A percentile compares a stretch with the other conserved stretches of the same genome.
Evolutionary conservation across 2,888 invertebrate genomes (phyloP).

Genomic region (Synanthedon tipuliformis): DNA sequence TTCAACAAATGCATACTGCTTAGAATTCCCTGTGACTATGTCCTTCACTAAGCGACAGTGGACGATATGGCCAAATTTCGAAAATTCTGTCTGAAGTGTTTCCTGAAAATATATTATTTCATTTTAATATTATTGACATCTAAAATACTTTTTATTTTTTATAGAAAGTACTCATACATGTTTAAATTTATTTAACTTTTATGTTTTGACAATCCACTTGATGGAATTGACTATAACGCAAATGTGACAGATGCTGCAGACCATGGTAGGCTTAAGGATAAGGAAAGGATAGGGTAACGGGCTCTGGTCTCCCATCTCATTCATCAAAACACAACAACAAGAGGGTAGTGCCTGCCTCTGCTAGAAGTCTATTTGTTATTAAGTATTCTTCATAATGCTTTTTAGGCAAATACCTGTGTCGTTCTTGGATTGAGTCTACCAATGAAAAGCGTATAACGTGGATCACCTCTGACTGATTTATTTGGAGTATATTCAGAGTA

Average conservation of each 20-base stretch:
- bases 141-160: too few species aligned
- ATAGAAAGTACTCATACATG: too few species aligned
- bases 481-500: conserved; percentile 75
- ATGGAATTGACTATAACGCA: too few species aligned
- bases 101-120: conserved; percentile 39
- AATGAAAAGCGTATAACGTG: conserved; percentile 80
- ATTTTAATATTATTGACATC: too few species aligned
- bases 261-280: too few species aligned
- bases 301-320: too few species aligned
- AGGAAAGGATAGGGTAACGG: too few species aligned
- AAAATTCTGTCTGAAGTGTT: conserved; percentile 66
- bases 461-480: conserved; percentile 74
- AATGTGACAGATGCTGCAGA: too few species aligned
- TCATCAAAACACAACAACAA: too few species aligned
- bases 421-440: conserved; percentile 77
- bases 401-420: conserved; percentile 58
- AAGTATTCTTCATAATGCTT: conserved; percentile 2
- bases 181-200: too few species aligned
- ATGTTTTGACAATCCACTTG: too few species aligned
- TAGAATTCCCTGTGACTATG: conserved; percentile 84
- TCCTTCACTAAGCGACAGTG: conserved; percentile 78
- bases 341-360: too few species aligned
- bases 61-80: conserved; percentile 75
- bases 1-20: conserved; percentile 89
- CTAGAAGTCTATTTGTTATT: neutral